These are phyloP conservation scores for Aleiodes alternator DNA, from an alignment of 2,888 invertebrate genomes.

Conservation along the genomic window DNA sequence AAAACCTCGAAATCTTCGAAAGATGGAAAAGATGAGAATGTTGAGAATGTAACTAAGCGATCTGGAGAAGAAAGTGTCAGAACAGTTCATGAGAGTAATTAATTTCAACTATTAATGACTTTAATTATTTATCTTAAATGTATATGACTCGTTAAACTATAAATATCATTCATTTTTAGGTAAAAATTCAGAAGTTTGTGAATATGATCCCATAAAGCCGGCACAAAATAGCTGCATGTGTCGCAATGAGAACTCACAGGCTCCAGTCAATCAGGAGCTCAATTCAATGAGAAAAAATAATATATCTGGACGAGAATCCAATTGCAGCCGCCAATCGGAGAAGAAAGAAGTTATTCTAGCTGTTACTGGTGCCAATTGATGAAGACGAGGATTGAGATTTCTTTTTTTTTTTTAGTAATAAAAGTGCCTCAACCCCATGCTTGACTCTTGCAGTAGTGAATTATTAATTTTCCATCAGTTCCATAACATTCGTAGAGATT, in stretches of 20 bases:
- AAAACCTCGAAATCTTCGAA: slow-evolving; percentile 54
- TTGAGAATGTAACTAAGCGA: slow-evolving; percentile 55
- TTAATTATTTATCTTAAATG: slow-evolving; percentile 15
- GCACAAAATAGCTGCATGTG: slow-evolving; percentile 54
- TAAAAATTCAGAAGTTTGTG: slow-evolving; percentile 53
- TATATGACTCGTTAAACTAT: not conserved
- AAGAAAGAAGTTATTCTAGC: slow-evolving; percentile 24
- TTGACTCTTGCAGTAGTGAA: slow-evolving; percentile 96
- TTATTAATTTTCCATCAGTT: slow-evolving; percentile 94
- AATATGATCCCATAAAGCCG: slow-evolving; percentile 59
- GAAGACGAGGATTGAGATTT: not conserved
- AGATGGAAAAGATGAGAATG: slow-evolving; percentile 58
- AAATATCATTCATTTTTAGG: slow-evolving; percentile 53
- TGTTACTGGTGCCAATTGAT: slow-evolving; percentile 17
- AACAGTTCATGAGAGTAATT: slow-evolving; percentile 60
- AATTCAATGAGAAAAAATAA: slow-evolving; percentile 15
- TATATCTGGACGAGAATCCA: not conserved
- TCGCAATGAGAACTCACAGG: slow-evolving; percentile 37
- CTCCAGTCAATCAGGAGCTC: slow-evolving; percentile 35
- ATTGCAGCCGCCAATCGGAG: not conserved
- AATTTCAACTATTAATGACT: slow-evolving; percentile 12
- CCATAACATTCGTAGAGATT: slow-evolving; percentile 96
- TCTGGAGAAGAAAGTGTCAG: slow-evolving; percentile 60
- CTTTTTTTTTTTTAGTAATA: not conserved
- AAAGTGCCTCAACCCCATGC: slow-evolving; percentile 90